Evolutionary conservation across 2,888 invertebrate species (phyloP), one percentile per base, ranked within the genome.

Genomic region (Phrixothrix hirtus): DNA sequence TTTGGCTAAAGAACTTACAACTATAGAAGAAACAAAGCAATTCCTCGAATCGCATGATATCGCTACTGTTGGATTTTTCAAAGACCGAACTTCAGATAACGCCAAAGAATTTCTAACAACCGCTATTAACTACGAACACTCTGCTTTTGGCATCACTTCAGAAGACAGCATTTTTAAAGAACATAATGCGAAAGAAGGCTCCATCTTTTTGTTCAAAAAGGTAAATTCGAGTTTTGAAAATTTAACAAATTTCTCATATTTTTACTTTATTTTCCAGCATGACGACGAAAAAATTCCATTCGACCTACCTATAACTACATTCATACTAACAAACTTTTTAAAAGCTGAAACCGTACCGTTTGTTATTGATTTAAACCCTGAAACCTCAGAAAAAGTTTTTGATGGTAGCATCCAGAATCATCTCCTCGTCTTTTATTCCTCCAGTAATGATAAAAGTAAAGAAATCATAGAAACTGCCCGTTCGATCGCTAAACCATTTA

Each of bases 331-430:
- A 77, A 86, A 87, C 65, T 97, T 96, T 82, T 84, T 95, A 62
- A 80, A 84, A 57, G 81, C 86, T 30, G 88, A 95, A 73, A 86
- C 92, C 46, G 81, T 97, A 73, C 97, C 97, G 11, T 78, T 92
- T 58, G 86, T 97, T 60, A 89, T 95, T 44, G 97, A 97, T 77
- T 97, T 98, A 81, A 95, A 93, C 64, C 95, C 96, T 68, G 93
- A 96, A 76, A 95, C 95, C 25, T 98, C 99, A 6, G 91, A 93
- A 73, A 96, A 96, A 78, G 95, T 99, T 78, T 99, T 99, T 75
- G 95, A 95, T 45, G 98, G 98, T 63, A 92, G 95, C 54, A 91
- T 99, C 79, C 97, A 98, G 80, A 92, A 89, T 69, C 99, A 99
- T 78, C 83, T 97, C 63, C 83, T 99, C 58, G 78, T 98, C 71